A percentile compares a stretch with the other conserved stretches of the same genome.
Evolutionary conservation across 2,113 vertebrate species (phyloP).

Genomic region (Rousettus leschenaultii): DNA sequence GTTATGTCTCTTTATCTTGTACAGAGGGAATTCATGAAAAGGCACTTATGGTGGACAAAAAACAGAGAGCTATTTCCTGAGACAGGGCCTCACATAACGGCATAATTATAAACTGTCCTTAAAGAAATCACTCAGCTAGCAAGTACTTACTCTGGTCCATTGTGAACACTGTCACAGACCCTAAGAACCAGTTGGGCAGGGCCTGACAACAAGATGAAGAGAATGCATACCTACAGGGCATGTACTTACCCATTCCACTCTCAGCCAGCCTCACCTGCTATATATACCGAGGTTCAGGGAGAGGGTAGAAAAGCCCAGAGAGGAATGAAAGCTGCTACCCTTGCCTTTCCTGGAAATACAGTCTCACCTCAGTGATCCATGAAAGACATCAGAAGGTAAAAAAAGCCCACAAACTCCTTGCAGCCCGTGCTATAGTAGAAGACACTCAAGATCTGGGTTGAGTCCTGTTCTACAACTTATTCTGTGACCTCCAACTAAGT

Average conservation of each 20-base stretch:
- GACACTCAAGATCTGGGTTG: neutral
- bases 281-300: neutral
- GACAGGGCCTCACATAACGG: conserved; percentile 59
- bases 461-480: neutral
- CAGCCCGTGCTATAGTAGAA: neutral
- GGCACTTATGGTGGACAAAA: conserved; percentile 20
- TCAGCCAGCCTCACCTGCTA: conserved; percentile 13
- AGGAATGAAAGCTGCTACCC: neutral
- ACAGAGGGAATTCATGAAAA: conserved; percentile 42
- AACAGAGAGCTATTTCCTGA: conserved; percentile 68
- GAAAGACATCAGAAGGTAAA: neutral
- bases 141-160: conserved; percentile 63
- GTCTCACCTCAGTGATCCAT: neutral
- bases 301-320: neutral
- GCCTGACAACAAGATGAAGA: conserved; percentile 26
- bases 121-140: conserved; percentile 70
- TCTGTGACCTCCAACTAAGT: neutral
- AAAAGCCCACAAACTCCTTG: neutral
- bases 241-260: conserved; percentile 47
- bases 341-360: neutral
- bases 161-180: conserved; percentile 65
- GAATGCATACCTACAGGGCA: conserved; percentile 51
- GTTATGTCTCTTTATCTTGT: neutral
- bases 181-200: conserved; percentile 58
- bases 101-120: conserved; percentile 77